Base-by-base conservation (phyloP, 2,888 invertebrate genomes). In the Chaitophorus viminalis region DNA sequence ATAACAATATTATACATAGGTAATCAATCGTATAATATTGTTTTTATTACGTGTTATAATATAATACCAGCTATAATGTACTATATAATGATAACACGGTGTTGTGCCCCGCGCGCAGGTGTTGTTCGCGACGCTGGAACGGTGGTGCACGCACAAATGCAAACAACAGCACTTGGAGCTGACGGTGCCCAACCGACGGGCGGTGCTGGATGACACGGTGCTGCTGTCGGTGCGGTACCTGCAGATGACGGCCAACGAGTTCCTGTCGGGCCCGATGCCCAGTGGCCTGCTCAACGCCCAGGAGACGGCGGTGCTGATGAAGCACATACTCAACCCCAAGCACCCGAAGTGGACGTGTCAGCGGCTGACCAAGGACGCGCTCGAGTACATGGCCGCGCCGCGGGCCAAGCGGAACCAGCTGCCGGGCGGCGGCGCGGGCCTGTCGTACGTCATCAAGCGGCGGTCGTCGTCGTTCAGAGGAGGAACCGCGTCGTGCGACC, bases 211-310 rank as follows among this genome's bases (percentile, higher is more conserved):
- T 14, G 91, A 92, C 77, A 91, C 92, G 5, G 90, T 92, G 92
- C 46, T 93, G 92, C 95, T 94, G 90, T 93, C 93, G 89, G 94
- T 94, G 29, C 93, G 95, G 17, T 95, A 95, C 90, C 92, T 95
- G 89, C 91, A 95, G 79, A 94, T 96, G 93, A 92, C 92, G 21
- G 93, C 94, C 18, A 93, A 93, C 82, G 94, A 95, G 89, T 94
- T 96, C 90, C 91, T 92, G 83, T 92, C 93, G 36, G 93, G 94
- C 0, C 94, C 94, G 29, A 93, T 93, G 90, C 91, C 92, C 17
- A 93, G 93, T 76, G 93, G 93, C 2, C 91, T 94, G 72, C 91
- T 94, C 31, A 92, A 92, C 72, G 92, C 92, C 89, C 92, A 92
- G 60, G 94, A 94, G 90, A 92, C 91, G 60, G 90, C 90, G 39